A percentile compares a stretch with the other conserved stretches of the same genome.
phyloP scores from a whole-genome alignment of 2,113 vertebrate species.

The Reinhardtius hippoglossoides region DNA sequence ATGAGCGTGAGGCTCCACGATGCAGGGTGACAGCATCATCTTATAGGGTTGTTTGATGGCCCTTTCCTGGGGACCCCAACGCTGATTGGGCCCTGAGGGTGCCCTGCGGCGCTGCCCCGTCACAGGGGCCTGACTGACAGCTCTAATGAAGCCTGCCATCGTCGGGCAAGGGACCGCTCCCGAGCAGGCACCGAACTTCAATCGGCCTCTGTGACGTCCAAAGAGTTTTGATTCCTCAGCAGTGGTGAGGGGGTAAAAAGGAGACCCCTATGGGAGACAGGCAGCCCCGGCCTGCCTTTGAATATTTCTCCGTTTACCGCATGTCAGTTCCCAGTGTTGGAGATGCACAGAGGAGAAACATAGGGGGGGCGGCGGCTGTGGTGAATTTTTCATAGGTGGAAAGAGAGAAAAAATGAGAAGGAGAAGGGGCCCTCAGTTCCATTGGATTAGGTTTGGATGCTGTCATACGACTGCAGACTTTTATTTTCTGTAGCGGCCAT shows the following conservation, averaged over 20 bases:
- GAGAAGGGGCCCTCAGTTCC: constrained; percentile 16
- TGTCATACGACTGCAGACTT: constrained; percentile 1
- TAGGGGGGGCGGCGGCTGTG: constrained; percentile 29
- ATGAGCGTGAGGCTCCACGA: constrained; percentile 44
- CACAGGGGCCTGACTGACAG: constrained; percentile 82
- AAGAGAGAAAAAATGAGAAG: not conserved
- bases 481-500: constrained; percentile 25
- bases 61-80: constrained; percentile 77
- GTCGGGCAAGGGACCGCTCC: constrained; percentile 65
- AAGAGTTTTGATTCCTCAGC: constrained; percentile 75
- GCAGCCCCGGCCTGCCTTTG: constrained; percentile 67
- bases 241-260: constrained; percentile 57
- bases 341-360: constrained; percentile 54
- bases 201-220: constrained; percentile 78
- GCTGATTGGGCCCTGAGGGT: constrained; percentile 84
- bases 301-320: constrained; percentile 74
- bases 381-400: constrained; percentile 72
- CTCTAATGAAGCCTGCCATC: constrained; percentile 83
- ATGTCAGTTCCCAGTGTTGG: constrained; percentile 66
- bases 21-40: constrained; percentile 60
- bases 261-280: constrained; percentile 70
- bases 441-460: constrained; percentile 38
- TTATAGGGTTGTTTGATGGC: constrained; percentile 77
- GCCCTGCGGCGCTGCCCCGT: constrained; percentile 74
- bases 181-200: constrained; percentile 79